Percentiles rank a stretch among this genome's conserved stretches.
phyloP scores from a whole-genome alignment of 2,113 vertebrate genomes.

The Burhinus bistriatus region DNA sequence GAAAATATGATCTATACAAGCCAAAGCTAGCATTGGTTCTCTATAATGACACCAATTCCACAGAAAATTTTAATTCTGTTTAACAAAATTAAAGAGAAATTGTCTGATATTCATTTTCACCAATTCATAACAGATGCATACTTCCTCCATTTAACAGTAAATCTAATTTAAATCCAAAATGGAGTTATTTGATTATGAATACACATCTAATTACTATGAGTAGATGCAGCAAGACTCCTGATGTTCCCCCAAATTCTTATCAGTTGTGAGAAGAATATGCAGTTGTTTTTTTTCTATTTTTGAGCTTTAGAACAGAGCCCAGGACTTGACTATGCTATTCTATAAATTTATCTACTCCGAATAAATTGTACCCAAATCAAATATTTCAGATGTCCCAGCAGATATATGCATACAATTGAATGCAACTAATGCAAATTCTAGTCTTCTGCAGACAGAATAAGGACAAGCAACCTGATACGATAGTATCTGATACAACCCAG shows the following conservation, averaged over 20 bases:
- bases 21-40: background rate
- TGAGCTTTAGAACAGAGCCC: background rate
- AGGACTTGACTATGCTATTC: background rate
- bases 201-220: background rate
- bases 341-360: background rate
- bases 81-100: background rate
- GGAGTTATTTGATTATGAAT: background rate
- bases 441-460: slow-evolving; percentile 20
- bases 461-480: background rate
- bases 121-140: background rate
- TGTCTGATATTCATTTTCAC: background rate
- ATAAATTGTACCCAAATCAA: background rate
- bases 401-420: background rate
- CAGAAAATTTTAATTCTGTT: background rate
- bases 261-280: background rate
- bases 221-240: background rate
- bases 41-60: background rate
- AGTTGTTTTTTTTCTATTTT: background rate
- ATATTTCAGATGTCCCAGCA: background rate
- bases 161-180: background rate
- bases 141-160: background rate
- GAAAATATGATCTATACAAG: background rate
- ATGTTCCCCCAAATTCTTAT: background rate
- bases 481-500: background rate
- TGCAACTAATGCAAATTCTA: background rate